A percentile compares a stretch with the other conserved stretches of the same genome.
phyloP scores from a whole-genome alignment of 2,113 vertebrate species.

The Mesitornis unicolor region DNA sequence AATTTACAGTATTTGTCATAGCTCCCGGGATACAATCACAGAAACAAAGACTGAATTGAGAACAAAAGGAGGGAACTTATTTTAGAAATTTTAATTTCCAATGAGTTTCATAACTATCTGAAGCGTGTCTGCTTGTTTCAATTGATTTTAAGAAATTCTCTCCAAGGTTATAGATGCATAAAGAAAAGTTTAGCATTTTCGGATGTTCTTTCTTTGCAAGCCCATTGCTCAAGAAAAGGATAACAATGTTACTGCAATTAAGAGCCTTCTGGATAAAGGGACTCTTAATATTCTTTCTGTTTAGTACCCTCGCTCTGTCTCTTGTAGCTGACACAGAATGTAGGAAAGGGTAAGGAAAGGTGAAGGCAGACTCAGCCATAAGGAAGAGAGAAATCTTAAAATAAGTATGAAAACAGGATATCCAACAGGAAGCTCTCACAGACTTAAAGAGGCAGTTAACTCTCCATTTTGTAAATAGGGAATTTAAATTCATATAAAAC shows the following conservation, averaged over 20 bases:
- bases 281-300: neutral
- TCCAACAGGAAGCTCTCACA: neutral
- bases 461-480: neutral
- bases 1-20: neutral
- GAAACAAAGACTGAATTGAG: conserved; percentile 2
- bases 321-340: neutral
- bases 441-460: neutral
- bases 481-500: neutral
- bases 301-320: neutral
- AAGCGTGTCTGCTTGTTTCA: neutral
- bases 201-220: neutral
- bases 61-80: neutral
- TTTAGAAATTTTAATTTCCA: neutral
- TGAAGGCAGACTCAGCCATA: neutral
- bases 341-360: neutral
- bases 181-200: neutral
- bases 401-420: neutral
- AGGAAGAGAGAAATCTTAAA: neutral
- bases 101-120: neutral
- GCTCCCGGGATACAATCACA: neutral
- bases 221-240: neutral
- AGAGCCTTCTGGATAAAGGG: neutral
- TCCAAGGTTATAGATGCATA: neutral
- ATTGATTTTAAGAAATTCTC: neutral
- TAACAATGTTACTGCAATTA: neutral